phyloP scores from a whole-genome alignment of 2,888 invertebrate species.

The Escarpia spicata region DNA sequence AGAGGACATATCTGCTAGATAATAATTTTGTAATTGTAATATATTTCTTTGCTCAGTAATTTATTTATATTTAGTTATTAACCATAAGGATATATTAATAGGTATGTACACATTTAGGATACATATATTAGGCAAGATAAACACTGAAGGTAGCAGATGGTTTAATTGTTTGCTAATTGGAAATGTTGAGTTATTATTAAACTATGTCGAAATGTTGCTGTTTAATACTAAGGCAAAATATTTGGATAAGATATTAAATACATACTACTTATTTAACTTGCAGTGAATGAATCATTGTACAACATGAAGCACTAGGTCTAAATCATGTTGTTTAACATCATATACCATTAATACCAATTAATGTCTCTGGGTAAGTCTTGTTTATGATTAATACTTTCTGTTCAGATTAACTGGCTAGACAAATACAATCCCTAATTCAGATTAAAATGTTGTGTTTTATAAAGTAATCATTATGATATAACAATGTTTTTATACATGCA shows the following conservation, averaged over 20 bases:
- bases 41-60: background rate
- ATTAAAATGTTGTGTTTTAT: background rate
- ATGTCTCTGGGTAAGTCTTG: background rate
- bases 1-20: background rate
- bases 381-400: background rate
- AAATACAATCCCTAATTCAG: background rate
- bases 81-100: background rate
- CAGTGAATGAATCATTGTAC: background rate
- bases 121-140: background rate
- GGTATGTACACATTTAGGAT: background rate
- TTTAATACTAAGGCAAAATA: background rate
- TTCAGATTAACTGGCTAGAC: background rate
- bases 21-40: too few species aligned
- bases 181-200: background rate
- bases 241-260: background rate
- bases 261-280: background rate
- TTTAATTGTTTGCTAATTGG: background rate
- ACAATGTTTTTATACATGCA: background rate
- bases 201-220: background rate
- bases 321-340: background rate
- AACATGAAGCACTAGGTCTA: background rate
- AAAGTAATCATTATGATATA: background rate
- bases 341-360: background rate
- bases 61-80: background rate
- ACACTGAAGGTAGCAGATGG: background rate